Conservation (phyloP, 2,113 vertebrate genomes). For the Speoplatyrhinus poulsoni region DNA sequence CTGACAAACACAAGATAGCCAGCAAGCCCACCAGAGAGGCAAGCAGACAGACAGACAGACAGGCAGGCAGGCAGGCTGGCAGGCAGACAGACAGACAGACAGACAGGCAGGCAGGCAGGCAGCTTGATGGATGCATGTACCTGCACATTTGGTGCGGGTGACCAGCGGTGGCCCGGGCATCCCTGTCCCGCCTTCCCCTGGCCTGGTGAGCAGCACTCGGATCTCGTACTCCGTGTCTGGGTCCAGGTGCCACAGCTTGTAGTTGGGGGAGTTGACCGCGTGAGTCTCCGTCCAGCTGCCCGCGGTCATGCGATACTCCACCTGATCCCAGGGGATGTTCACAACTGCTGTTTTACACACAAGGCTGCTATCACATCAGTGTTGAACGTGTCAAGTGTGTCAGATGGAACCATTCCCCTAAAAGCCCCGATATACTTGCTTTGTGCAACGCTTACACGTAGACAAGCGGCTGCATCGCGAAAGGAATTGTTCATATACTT, state of each 20-base stretch:
- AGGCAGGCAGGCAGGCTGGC: slow-evolving; percentile 6
- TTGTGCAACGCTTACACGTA: no score
- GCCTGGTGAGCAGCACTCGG: slow-evolving; percentile 90
- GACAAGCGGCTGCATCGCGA: no score
- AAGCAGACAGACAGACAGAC: background rate
- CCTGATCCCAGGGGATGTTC: slow-evolving; percentile 47
- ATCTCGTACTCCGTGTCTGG: slow-evolving; percentile 98
- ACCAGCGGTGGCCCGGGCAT: slow-evolving; percentile 91
- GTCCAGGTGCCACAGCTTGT: slow-evolving; percentile 97
- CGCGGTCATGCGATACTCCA: slow-evolving; percentile 96
- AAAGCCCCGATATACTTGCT: no score
- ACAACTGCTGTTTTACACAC: no score
- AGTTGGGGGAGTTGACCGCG: slow-evolving; percentile 93
- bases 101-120: slow-evolving; percentile 8
- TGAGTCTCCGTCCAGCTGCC: slow-evolving; percentile 97
- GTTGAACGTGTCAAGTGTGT: no score
- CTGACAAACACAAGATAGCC: background rate
- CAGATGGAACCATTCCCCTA: no score
- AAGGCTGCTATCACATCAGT: no score
- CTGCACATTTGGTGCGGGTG: slow-evolving; percentile 97
- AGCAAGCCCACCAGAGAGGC: background rate
- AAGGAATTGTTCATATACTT: no score
- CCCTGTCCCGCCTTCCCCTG: slow-evolving; percentile 93
- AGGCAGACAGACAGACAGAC: background rate
- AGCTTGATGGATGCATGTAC: slow-evolving; percentile 63